Evolutionary conservation across 1,140 invertebrate species (phyloP), one percentile per base, ranked within the genome.

Genomic region (Hylaeus volcanicus): DNA sequence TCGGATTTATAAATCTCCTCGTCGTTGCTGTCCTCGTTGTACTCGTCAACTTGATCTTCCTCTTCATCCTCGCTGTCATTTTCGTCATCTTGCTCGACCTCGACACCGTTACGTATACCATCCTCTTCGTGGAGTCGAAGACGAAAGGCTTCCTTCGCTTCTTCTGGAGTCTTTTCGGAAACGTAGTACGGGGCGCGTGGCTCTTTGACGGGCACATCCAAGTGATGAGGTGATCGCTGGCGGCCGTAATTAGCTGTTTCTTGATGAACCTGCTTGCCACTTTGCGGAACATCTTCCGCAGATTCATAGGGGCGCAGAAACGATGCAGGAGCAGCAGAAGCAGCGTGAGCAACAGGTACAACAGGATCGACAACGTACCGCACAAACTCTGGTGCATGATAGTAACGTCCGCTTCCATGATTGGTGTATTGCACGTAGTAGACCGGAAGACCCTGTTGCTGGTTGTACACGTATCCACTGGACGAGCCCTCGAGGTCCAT

Each of bases 361-460:
- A 69, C 72, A 51, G 88, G 83, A 74, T 90, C 76, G 56, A 69
- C 72, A 51, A 88, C 83, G 76, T 90, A 90, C 65, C 89, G 86
- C 71, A 88, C 85, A 39, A 84, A 74, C 71, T 86, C 81, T 53
- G 90, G 88, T 65, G 84, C 74, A 76, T 85, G 82, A 78, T 89
- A 88, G 79, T 88, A 86, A 11, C 82, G 60, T 71, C 85, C 84
- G 37, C 72, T 87, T 68, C 88, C 91, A 79, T 93, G 91, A 86
- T 90, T 92, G 75, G 89, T 91, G 81, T 93, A 93, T 15, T 84
- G 90, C 61, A 92, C 85, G 81, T 89, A 93, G 11, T 89, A 91
- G 3, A 88, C 89, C 39, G 92, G 93, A 71, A 83, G 65, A 45
- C 86, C 88, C 37, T 88, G 88, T 73, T 88, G 90, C 55, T 92